A percentile compares a stretch with the other conserved stretches of the same genome.
These are phyloP conservation scores for Lanius collurio DNA, from an alignment of 2,113 vertebrate genomes.

Conservation along the genomic window DNA sequence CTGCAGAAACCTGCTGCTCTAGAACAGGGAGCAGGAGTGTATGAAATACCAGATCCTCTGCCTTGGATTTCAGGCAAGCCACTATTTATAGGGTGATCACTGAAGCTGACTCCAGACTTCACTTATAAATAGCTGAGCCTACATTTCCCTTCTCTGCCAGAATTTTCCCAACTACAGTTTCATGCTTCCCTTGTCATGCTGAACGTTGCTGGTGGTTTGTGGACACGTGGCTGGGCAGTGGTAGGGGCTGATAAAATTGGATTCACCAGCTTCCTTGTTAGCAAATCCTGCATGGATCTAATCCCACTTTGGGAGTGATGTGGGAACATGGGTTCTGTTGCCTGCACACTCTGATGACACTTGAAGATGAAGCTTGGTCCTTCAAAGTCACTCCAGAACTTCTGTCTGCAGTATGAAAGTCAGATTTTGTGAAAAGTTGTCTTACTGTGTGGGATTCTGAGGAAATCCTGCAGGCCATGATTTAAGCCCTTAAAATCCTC, in stretches of 20 bases:
- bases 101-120: conserved; percentile 11
- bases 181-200: background rate
- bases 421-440: background rate
- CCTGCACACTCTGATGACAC: background rate
- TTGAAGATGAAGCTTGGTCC: background rate
- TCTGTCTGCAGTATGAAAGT: background rate
- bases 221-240: background rate
- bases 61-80: background rate
- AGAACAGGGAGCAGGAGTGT: background rate
- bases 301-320: fast-evolving
- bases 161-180: background rate
- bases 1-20: background rate
- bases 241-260: background rate
- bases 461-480: background rate
- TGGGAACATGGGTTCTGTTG: background rate
- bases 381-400: background rate
- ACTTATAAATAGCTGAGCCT: conserved; percentile 31
- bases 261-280: background rate
- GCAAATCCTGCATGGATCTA: background rate
- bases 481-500: background rate
- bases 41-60: background rate
- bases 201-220: background rate
- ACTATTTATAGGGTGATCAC: conserved; percentile 21
- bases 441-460: background rate
- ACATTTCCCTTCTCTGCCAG: background rate